These are phyloP conservation scores for Enteromius mattozi DNA, from an alignment of 2,797 vertebrate genomes.

Conservation along the genomic window DNA sequence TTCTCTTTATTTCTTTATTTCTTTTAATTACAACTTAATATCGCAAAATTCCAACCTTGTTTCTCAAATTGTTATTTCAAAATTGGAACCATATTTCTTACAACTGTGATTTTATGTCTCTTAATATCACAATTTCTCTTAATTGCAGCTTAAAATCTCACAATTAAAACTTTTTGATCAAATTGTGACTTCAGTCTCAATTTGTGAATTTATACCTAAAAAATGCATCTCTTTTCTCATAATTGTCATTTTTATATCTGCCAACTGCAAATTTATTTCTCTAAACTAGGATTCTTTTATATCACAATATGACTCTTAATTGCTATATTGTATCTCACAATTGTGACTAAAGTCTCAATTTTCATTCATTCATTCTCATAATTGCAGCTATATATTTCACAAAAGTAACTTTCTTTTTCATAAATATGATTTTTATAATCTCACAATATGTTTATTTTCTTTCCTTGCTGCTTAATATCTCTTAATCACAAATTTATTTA, in stretches of 20 bases:
- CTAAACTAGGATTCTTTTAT: neutral
- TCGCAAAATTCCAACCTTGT: neutral
- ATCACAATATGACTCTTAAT: neutral
- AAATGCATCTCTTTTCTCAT: neutral
- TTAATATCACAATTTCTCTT: neutral
- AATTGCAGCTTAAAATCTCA: neutral
- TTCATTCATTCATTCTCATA: neutral
- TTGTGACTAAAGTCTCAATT: neutral
- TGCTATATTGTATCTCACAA: neutral
- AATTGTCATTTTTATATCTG: neutral
- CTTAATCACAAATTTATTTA: neutral
- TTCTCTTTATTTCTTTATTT: no score
- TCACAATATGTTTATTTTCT: neutral
- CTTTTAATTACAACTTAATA: neutral
- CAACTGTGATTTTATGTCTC: neutral
- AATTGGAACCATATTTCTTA: neutral
- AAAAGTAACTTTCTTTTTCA: neutral
- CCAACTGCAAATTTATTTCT: neutral
- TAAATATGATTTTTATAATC: neutral
- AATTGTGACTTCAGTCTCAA: neutral
- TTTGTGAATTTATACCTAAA: neutral
- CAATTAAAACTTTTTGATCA: neutral
- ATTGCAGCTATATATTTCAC: neutral
- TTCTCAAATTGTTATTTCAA: neutral
- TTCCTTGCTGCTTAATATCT: neutral